Percentiles rank a stretch among this genome's conserved stretches.
phyloP scores from a whole-genome alignment of 2,797 vertebrate species.

The Sciurus carolinensis region DNA sequence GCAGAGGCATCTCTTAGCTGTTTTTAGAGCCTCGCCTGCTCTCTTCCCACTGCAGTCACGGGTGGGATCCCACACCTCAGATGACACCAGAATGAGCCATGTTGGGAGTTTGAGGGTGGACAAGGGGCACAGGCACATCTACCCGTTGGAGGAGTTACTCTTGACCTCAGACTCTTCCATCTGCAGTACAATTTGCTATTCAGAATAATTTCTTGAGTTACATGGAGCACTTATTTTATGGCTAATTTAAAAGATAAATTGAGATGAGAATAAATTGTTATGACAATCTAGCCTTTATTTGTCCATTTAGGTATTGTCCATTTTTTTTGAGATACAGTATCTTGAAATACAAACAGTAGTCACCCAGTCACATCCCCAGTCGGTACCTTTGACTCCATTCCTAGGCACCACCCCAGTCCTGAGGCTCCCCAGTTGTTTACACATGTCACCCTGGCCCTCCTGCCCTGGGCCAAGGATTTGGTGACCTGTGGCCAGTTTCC shows the following conservation, averaged over 20 bases:
- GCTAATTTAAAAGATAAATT: conserved; percentile 39
- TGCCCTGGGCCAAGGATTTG: background rate
- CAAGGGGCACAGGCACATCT: background rate
- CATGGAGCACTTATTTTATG: background rate
- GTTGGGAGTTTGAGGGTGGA: background rate
- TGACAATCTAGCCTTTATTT: background rate
- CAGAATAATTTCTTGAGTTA: background rate
- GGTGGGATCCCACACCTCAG: background rate
- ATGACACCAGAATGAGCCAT: background rate
- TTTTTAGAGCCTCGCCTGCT: background rate
- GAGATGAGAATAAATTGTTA: conserved; percentile 26
- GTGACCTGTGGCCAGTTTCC: background rate
- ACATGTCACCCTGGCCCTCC: background rate
- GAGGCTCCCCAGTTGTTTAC: background rate
- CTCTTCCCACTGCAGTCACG: background rate
- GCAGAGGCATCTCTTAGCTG: conserved; percentile 50
- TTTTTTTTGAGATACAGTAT: background rate
- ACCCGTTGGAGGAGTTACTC: background rate
- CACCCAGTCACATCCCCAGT: background rate
- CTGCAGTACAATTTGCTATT: background rate
- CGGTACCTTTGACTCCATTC: background rate
- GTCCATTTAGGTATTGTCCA: background rate
- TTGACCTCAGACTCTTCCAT: background rate
- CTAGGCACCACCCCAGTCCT: background rate
- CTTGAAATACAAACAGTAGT: background rate